Conservation (phyloP, 2,113 vertebrate species). For the Vicugna pacos region DNA sequence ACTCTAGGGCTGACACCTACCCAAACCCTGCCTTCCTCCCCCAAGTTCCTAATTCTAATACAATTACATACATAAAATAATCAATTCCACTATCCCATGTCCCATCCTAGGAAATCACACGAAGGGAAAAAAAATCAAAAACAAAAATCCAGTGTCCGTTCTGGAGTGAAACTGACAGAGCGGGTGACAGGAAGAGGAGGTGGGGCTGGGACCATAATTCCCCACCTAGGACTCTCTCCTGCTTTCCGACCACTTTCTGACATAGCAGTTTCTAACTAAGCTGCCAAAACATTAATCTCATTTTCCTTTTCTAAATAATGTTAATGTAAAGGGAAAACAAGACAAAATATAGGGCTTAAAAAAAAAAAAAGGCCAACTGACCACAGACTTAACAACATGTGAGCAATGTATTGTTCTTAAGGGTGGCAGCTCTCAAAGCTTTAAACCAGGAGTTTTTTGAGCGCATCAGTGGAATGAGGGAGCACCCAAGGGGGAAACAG, state of each 20-base stretch:
- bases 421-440: not conserved
- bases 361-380: not conserved
- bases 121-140: not conserved
- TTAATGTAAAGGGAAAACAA: not conserved
- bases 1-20: not conserved
- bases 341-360: not conserved
- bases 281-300: not conserved
- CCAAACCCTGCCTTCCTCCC: not conserved
- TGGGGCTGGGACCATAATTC: not conserved
- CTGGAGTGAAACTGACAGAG: not conserved
- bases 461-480: not conserved
- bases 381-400: not conserved
- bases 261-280: not conserved
- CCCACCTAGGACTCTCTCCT: not conserved
- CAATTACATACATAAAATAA: not conserved
- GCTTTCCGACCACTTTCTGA: not conserved
- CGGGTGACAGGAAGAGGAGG: not conserved
- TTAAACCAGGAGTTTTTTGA: not conserved
- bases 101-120: not conserved
- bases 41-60: not conserved
- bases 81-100: not conserved
- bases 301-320: slow-evolving; percentile 10
- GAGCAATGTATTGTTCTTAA: not conserved
- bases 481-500: not conserved
- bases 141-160: not conserved